A percentile compares a stretch with the other conserved stretches of the same genome.
Evolutionary conservation across 2,113 vertebrate genomes (phyloP).

Genomic region (Spermophilus dauricus): DNA sequence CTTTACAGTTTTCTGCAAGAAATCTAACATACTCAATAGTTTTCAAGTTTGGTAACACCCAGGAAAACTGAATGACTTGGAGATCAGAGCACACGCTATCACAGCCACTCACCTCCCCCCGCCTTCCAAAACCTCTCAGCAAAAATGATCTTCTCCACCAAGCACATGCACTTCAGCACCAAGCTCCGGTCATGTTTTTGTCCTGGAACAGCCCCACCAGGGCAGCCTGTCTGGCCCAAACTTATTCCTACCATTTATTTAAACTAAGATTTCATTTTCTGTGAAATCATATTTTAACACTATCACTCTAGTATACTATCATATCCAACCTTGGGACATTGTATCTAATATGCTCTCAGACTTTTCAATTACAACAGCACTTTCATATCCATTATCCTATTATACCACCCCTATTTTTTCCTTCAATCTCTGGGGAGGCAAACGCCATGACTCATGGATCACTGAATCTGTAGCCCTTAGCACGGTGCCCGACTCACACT

Average conservation of each 20-base stretch:
- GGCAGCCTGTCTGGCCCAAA: not conserved
- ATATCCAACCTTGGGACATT: not conserved
- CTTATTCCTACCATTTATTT: not conserved
- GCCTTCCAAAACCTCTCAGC: not conserved
- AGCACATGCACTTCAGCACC: not conserved
- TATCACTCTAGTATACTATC: not conserved
- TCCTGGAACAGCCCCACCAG: not conserved
- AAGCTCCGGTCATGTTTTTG: not conserved
- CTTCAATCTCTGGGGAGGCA: not conserved
- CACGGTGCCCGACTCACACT: not conserved
- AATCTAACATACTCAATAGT: not conserved
- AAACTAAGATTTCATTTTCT: slow-evolving; percentile 29
- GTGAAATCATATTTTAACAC: slow-evolving; percentile 30
- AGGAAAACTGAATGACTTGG: not conserved
- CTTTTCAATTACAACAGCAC: not conserved
- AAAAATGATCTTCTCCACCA: not conserved
- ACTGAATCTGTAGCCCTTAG: not conserved
- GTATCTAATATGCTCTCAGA: not conserved
- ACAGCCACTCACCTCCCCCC: not conserved
- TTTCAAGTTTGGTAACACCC: not conserved
- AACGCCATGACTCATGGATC: not conserved
- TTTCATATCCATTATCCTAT: not conserved
- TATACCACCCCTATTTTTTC: not conserved
- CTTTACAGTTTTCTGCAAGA: not conserved
- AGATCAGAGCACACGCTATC: not conserved